Conservation (phyloP, 2,797 vertebrate species). For the Xyrichtys novacula region DNA sequence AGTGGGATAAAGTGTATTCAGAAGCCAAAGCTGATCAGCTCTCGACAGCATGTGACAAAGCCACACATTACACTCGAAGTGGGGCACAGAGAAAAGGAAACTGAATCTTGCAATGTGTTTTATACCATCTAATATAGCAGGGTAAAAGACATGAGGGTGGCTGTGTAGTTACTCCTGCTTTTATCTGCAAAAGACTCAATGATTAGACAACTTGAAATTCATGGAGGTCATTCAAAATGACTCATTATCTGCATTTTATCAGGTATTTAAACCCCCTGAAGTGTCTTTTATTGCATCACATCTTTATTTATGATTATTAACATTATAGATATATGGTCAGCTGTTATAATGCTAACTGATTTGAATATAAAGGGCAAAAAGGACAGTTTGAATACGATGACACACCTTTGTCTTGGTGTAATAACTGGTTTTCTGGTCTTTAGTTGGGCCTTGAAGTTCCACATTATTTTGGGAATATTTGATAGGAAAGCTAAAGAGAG, state of each 20-base stretch:
- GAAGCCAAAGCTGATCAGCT: conserved; percentile 78
- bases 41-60: conserved; percentile 78
- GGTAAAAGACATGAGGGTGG: conserved; percentile 49
- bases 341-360: conserved; percentile 3
- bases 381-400: neutral
- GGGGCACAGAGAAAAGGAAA: conserved; percentile 67
- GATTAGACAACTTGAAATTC: conserved; percentile 38
- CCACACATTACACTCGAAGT: conserved; percentile 76
- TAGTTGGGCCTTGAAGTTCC: neutral
- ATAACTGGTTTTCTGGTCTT: neutral
- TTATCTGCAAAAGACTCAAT: conserved; percentile 23
- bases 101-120: conserved; percentile 58
- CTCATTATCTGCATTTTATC: neutral
- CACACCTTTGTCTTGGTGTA: neutral
- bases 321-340: conserved; percentile 8
- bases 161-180: conserved; percentile 30
- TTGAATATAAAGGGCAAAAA: neutral
- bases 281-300: neutral
- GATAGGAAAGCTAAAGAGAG: too few relatives aligned
- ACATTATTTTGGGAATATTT: too few relatives aligned
- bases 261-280: neutral
- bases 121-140: conserved; percentile 52
- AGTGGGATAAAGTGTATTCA: conserved; percentile 72
- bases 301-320: conserved; percentile 5
- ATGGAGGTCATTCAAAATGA: conserved; percentile 37